Conservation (phyloP, 2,113 vertebrate genomes). For the Scytalopus superciliaris region DNA sequence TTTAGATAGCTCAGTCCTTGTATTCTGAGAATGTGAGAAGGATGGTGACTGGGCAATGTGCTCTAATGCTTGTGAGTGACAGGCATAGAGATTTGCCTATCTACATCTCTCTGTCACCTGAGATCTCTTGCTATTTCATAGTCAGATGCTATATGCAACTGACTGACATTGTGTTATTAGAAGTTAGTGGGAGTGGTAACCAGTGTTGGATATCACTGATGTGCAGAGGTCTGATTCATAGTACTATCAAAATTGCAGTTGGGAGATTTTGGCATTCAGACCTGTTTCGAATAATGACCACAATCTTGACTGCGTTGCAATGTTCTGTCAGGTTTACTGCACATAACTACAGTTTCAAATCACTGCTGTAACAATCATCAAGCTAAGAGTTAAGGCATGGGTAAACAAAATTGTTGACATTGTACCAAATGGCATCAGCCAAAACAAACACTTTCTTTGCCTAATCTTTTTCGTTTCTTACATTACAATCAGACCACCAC, state of each 20-base stretch:
- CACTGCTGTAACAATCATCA: rapidly evolving
- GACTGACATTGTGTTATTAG: background rate
- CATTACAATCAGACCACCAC: background rate
- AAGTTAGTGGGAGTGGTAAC: background rate
- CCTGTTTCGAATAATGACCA: background rate
- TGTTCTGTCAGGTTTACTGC: background rate
- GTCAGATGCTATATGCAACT: background rate
- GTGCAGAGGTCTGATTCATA: background rate
- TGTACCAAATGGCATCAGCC: background rate
- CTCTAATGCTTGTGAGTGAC: background rate
- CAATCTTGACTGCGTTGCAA: background rate
- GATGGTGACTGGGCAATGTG: background rate
- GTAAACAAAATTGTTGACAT: background rate
- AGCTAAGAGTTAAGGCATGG: background rate
- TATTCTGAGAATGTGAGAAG: background rate
- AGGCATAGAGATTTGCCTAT: background rate
- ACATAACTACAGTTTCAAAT: background rate
- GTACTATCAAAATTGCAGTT: background rate
- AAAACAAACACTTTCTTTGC: background rate
- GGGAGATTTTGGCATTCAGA: background rate
- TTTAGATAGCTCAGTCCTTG: background rate
- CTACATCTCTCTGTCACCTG: background rate
- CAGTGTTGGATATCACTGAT: background rate
- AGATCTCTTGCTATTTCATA: background rate
- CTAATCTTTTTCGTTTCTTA: background rate